phyloP scores from a whole-genome alignment of 2,888 invertebrate genomes.

The Melitaea athalia region DNA sequence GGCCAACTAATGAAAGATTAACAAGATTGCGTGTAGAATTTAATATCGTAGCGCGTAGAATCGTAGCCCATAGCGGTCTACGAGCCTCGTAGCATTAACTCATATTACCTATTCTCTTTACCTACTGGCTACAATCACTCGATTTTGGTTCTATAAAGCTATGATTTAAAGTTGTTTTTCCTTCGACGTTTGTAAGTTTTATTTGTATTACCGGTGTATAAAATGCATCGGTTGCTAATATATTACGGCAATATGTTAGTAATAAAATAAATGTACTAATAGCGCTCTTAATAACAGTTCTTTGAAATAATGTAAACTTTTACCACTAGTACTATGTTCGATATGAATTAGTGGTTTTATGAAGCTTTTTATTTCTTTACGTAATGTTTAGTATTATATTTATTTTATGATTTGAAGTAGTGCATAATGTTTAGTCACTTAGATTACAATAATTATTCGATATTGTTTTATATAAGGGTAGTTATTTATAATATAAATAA shows the following conservation, averaged over 20 bases:
- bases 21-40: conserved; percentile 19
- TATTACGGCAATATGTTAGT: not conserved
- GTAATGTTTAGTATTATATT: too few species aligned
- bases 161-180: not conserved
- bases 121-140: conserved; percentile 5
- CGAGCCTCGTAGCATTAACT: conserved; percentile 11
- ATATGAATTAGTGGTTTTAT: not conserved
- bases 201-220: not conserved
- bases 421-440: too few species aligned
- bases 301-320: not conserved
- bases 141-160: not conserved
- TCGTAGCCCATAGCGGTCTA: conserved; percentile 27
- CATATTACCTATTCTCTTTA: conserved; percentile 21
- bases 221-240: not conserved
- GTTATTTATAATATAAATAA: too few species aligned
- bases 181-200: not conserved
- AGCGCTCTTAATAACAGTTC: not conserved
- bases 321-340: not conserved
- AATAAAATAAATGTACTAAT: conserved; percentile 4
- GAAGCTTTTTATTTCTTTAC: too few species aligned
- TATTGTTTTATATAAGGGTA: too few species aligned
- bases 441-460: too few species aligned
- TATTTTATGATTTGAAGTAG: too few species aligned
- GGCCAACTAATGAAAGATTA: conserved; percentile 3
- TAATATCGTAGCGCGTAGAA: conserved; percentile 28